Percentiles rank a stretch among this genome's conserved stretches.
These are phyloP conservation scores for Sylvia atricapilla DNA, from an alignment of 2,113 vertebrate species.

Conservation along the genomic window DNA sequence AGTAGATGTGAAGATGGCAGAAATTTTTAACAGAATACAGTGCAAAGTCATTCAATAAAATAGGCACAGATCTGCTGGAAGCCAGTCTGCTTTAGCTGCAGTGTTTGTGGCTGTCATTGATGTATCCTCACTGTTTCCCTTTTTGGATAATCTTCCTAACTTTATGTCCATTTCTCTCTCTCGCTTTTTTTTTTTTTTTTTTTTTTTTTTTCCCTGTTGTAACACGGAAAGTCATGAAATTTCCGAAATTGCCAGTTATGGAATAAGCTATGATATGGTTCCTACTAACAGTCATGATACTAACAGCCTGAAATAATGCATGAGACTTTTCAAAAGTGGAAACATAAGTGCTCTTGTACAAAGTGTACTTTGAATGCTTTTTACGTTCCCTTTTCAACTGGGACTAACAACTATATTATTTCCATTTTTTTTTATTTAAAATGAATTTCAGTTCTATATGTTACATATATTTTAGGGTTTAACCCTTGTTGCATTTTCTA, in stretches of 20 bases:
- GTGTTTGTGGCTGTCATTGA: neutral
- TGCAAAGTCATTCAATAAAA: neutral
- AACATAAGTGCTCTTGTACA: neutral
- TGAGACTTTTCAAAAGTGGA: neutral
- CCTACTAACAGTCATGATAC: neutral
- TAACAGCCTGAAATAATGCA: neutral
- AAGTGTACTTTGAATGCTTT: neutral
- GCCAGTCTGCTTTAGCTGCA: neutral
- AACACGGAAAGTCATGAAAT: neutral
- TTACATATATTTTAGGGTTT: neutral
- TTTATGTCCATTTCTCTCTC: neutral
- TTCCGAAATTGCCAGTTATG: neutral
- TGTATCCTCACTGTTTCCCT: neutral
- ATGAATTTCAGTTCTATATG: neutral
- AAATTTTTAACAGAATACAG: neutral
- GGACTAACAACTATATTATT: neutral
- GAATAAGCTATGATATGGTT: fast-evolving
- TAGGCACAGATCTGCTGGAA: neutral
- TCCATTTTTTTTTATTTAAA: neutral
- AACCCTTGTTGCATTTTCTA: neutral
- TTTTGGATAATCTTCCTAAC: neutral
- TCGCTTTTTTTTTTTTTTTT: too few species aligned
- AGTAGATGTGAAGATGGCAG: neutral
- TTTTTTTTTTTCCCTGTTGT: neutral
- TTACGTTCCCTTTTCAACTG: neutral